Conservation (phyloP, 2,113 vertebrate species). For the Nesogale talazaci region DNA sequence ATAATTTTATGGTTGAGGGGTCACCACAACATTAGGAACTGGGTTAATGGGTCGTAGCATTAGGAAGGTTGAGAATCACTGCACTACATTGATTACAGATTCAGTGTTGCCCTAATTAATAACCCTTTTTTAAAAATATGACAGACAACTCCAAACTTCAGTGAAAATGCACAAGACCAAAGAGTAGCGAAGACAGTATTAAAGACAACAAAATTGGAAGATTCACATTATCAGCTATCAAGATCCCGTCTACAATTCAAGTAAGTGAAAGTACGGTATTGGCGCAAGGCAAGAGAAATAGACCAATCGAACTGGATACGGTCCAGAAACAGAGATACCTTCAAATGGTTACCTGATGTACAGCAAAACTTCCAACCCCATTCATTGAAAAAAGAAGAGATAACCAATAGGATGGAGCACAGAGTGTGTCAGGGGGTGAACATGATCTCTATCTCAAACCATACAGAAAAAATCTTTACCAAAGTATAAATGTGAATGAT, state of each 20-base stretch:
- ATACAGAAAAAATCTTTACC: background rate
- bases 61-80: too few species aligned
- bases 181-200: constrained; percentile 14
- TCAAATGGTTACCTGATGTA: background rate
- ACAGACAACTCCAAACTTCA: constrained; percentile 35
- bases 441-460: background rate
- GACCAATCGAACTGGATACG: background rate
- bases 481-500: background rate
- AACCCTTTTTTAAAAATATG: background rate
- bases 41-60: too few species aligned
- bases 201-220: background rate
- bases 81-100: background rate
- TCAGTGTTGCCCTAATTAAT: background rate
- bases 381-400: background rate
- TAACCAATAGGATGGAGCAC: background rate
- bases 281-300: background rate
- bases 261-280: background rate
- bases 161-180: background rate
- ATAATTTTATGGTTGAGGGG: too few species aligned
- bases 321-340: background rate
- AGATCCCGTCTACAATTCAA: background rate
- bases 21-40: too few species aligned
- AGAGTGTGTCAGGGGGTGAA: background rate
- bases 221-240: background rate
- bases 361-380: background rate